Evolutionary conservation across 1,140 invertebrate genomes (phyloP).

Genomic region (Diprion similis): DNA sequence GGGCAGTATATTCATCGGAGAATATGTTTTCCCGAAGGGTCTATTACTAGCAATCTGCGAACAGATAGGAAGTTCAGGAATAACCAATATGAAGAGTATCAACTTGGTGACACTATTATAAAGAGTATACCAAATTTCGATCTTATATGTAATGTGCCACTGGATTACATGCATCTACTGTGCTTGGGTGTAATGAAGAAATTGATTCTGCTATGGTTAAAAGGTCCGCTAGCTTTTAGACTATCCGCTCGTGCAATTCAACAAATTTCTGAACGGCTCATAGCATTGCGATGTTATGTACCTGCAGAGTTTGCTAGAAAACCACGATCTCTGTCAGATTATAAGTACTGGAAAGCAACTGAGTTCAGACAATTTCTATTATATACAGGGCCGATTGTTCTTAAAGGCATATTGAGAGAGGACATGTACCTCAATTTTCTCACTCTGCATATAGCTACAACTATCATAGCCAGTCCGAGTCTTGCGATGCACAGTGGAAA

Average conservation of each 20-base stretch:
- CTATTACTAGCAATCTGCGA: conserved; percentile 20
- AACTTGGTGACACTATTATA: conserved; percentile 24
- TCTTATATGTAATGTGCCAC: conserved; percentile 39
- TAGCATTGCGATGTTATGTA: conserved; percentile 23
- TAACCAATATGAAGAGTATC: conserved; percentile 28
- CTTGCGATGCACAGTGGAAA: not conserved
- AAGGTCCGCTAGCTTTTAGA: conserved; percentile 25
- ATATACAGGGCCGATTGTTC: too few species aligned
- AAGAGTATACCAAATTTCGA: conserved; percentile 23
- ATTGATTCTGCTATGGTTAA: conserved; percentile 43
- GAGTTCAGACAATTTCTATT: conserved; percentile 37
- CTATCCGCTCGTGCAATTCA: conserved; percentile 16
- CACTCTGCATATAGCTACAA: conserved; percentile 18
- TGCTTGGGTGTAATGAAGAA: conserved; percentile 44
- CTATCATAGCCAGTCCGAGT: conserved; percentile 14
- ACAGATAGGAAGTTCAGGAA: conserved; percentile 38
- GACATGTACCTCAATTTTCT: conserved; percentile 25
- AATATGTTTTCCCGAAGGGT: conserved; percentile 30
- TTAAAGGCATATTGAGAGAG: conserved; percentile 15
- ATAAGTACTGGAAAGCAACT: conserved; percentile 30
- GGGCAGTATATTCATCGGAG: conserved; percentile 30
- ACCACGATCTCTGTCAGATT: conserved; percentile 30
- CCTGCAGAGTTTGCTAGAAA: conserved; percentile 40
- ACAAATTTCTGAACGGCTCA: conserved; percentile 21
- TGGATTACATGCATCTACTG: conserved; percentile 47